A percentile compares a stretch with the other conserved stretches of the same genome.
Conservation (phyloP, 2,888 invertebrate genomes). For the Aporophyla nigra region DNA sequence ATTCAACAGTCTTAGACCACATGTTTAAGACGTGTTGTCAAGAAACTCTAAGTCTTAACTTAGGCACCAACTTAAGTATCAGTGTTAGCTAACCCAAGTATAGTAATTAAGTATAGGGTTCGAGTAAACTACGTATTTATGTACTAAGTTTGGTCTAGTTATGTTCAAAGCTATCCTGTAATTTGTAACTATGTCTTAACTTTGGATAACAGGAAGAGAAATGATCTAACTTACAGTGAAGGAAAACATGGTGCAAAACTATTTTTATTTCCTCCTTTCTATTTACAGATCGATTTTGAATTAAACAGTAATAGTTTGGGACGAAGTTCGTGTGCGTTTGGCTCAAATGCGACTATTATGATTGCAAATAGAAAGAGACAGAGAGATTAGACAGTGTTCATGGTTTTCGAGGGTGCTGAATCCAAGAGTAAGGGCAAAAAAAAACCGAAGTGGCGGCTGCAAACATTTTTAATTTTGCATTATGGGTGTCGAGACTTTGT, state of each 20-base stretch:
- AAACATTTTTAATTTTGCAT: too few species aligned
- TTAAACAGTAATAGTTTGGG: too few species aligned
- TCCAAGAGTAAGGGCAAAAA: too few species aligned
- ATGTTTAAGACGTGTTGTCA: neutral
- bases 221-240: neutral
- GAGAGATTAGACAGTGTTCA: too few species aligned
- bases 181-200: slow-evolving; percentile 17
- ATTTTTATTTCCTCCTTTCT: too few species aligned
- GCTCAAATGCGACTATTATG: too few species aligned
- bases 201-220: neutral
- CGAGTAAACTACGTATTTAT: slow-evolving; percentile 50
- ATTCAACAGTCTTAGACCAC: neutral
- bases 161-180: slow-evolving; percentile 12
- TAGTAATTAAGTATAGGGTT: slow-evolving; percentile 39
- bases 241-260: neutral
- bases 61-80: slow-evolving; percentile 34
- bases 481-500: too few species aligned
- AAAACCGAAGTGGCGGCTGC: too few species aligned
- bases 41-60: slow-evolving; percentile 43
- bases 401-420: too few species aligned
- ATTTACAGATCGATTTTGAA: neutral
- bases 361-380: too few species aligned
- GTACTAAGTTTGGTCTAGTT: slow-evolving; percentile 42
- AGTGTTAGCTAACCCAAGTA: slow-evolving; percentile 36
- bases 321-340: too few species aligned